A percentile compares a stretch with the other conserved stretches of the same genome.
Conservation (phyloP, 2,797 vertebrate species). For the Eulemur mongoz region DNA sequence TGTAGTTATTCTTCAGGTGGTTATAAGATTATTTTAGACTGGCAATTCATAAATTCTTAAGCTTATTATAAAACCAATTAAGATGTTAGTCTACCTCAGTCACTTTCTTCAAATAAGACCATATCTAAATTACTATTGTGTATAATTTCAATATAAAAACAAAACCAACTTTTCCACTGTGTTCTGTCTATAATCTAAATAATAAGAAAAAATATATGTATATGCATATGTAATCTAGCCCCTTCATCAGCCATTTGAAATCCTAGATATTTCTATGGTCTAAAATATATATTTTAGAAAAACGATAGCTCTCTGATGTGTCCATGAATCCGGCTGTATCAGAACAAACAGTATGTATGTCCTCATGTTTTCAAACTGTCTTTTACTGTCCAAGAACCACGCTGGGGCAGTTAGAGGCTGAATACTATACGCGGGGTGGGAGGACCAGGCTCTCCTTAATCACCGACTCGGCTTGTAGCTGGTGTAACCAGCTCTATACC, state of each 20-base stretch:
- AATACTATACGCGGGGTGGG: neutral
- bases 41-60: conserved; percentile 48
- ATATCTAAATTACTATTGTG: neutral
- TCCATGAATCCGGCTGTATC: neutral
- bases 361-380: neutral
- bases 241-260: neutral
- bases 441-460: neutral
- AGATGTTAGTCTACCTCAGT: neutral
- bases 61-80: neutral
- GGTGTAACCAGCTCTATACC: neutral
- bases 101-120: neutral
- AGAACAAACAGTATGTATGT: neutral
- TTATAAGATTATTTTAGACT: conserved; percentile 60
- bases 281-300: neutral
- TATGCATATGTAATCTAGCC: neutral
- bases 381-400: neutral
- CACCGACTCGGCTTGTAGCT: neutral
- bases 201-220: neutral
- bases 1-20: conserved; percentile 37
- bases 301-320: neutral
- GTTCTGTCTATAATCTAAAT: neutral
- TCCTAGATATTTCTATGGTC: neutral
- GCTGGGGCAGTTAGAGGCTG: neutral
- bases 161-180: neutral
- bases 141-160: neutral